Percentiles rank a stretch among this genome's conserved stretches.
Evolutionary conservation across 2,113 vertebrate genomes (phyloP).

Genomic region (Ciconia boyciana): DNA sequence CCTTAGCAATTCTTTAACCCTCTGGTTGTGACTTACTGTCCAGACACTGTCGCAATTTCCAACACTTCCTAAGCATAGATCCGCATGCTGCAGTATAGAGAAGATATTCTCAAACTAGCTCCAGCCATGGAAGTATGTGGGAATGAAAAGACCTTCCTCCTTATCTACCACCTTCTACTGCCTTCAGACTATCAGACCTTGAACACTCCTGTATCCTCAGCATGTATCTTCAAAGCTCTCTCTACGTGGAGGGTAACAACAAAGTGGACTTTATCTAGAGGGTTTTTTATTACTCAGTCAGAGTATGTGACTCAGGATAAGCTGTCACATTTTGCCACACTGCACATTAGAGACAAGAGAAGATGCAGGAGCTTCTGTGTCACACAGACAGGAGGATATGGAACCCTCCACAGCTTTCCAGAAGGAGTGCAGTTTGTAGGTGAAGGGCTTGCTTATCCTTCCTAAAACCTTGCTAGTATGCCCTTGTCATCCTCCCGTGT

Average conservation of each 20-base stretch:
- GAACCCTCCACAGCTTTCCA: background rate
- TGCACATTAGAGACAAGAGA: background rate
- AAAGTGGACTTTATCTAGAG: background rate
- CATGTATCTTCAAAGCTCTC: background rate
- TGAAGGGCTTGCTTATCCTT: background rate
- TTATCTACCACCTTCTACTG: background rate
- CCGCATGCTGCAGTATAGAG: background rate
- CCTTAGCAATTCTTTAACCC: background rate
- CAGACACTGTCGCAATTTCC: background rate
- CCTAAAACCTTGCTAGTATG: background rate
- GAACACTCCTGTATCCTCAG: background rate
- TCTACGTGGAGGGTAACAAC: background rate
- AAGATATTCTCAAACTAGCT: background rate
- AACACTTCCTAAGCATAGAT: background rate
- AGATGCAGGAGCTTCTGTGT: background rate
- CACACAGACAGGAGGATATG: background rate
- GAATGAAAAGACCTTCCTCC: background rate
- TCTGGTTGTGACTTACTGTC: background rate
- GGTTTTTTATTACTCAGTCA: background rate
- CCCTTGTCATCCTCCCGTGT: background rate
- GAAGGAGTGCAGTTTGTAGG: background rate
- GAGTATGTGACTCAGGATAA: background rate
- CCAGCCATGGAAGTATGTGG: background rate
- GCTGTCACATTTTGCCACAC: background rate
- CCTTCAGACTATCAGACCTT: background rate